A percentile compares a stretch with the other conserved stretches of the same genome.
Evolutionary conservation across 2,113 vertebrate genomes (phyloP).

Genomic region (Monopterus albus): DNA sequence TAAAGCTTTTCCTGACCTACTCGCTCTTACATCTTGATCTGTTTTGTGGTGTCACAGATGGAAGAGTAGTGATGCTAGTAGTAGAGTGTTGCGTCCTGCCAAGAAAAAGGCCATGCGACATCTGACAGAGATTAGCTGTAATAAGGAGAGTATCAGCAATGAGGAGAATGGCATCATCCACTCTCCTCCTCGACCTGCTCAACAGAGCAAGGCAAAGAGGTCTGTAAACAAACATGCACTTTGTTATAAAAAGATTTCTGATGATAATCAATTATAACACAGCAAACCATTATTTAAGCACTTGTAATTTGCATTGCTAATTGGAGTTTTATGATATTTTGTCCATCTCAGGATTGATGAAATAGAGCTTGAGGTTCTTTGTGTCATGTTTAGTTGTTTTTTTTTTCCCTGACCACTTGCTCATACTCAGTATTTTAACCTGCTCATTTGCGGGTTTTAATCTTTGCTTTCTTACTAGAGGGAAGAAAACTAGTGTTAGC

Average conservation of each 20-base stretch:
- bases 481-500: background rate
- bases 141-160: slow-evolving; percentile 24
- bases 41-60: slow-evolving; percentile 3
- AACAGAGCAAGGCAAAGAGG: slow-evolving; percentile 26
- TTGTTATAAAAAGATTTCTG: too few relatives aligned
- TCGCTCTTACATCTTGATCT: background rate
- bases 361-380: too few relatives aligned
- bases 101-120: slow-evolving; percentile 3
- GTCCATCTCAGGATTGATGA: too few relatives aligned
- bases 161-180: slow-evolving; percentile 44
- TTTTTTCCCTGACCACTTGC: background rate
- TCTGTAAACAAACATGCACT: slow-evolving; percentile 26
- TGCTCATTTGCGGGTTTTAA: background rate
- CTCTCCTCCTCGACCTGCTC: background rate
- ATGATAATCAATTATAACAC: too few relatives aligned
- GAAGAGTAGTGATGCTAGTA: background rate
- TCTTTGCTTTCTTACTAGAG: slow-evolving; percentile 5
- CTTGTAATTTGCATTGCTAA: too few relatives aligned
- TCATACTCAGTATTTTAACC: background rate
- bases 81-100: background rate
- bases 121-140: slow-evolving; percentile 6
- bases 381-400: too few relatives aligned
- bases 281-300: too few relatives aligned
- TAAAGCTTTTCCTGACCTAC: too few relatives aligned
- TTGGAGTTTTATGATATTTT: too few relatives aligned